Evolutionary conservation across 2,113 vertebrate genomes (phyloP), one percentile per base, ranked within the genome.

Genomic region (Lutjanus erythropterus): DNA sequence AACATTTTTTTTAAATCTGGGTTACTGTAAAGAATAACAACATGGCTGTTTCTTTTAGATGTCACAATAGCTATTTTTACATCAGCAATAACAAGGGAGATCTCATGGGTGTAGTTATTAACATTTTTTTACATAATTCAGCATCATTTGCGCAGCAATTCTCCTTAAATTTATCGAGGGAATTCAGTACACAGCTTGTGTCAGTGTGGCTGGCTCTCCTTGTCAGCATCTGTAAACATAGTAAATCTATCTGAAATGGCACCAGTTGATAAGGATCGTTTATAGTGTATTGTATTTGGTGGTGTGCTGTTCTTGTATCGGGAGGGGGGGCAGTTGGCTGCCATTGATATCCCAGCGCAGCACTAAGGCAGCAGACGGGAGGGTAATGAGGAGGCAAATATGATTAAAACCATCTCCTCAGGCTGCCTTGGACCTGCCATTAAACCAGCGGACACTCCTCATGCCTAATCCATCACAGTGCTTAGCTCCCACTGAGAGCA

Each of bases 321-420:
- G 31, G 35, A 59, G 14, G 49, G 49, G 49, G 60, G 33, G 55
- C 25, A 33, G 15, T 85, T 79, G 85, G 66, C 73, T 73, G 72
- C 79, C 72, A 74, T 33, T 73, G 86, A 83, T 80, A 83, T 86
- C 86, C 81, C 85, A 82, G 69, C 14, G 31, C 81, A 80, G 81
- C 83, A 77, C 76, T 78, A 75, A 82, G 70, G 75, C 81, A 88
- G 88, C 91, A 92, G 92, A 91, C 83, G 69, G 90, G 86, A 92
- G 91, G 91, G 91, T 94, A 94, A 94, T 92, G 93, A 93, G 91
- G 91, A 94, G 91, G 88, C 88, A 92, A 94, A 94, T 93, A 92
- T 93, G 93, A 94, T 94, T 91, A 94, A 93, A 93, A 89, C 88
- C 81, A 84, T 92, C 89, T 92, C 90, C 87, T 92, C 85, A 69